phyloP scores from a whole-genome alignment of 2,113 vertebrate genomes.

The Octodon degus region DNA sequence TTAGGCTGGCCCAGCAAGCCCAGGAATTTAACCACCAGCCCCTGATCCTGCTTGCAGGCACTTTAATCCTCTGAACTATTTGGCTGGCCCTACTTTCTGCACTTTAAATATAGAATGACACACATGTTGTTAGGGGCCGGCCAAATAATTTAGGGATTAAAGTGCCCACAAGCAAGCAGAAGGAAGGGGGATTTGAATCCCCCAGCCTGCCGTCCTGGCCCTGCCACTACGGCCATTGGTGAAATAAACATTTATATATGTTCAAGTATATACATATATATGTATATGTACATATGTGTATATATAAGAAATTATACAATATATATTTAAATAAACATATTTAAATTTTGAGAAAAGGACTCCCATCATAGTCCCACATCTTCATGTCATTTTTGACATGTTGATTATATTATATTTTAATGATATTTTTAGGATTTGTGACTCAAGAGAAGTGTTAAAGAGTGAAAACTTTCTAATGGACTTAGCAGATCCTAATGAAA shows the following conservation, averaged over 20 bases:
- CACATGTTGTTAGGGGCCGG: no score
- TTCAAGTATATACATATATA: background rate
- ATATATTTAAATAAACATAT: background rate
- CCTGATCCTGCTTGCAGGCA: no score
- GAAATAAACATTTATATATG: background rate
- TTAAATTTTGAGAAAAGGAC: background rate
- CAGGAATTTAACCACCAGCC: no score
- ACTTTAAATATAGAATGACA: no score
- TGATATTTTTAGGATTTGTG: background rate
- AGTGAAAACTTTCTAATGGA: background rate
- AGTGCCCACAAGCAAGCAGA: no score
- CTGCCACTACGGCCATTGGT: no score
- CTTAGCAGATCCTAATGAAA: background rate
- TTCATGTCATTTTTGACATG: background rate
- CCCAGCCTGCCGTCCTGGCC: no score
- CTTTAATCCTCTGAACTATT: no score
- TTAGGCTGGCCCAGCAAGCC: no score
- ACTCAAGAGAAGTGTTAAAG: background rate
- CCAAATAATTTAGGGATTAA: no score
- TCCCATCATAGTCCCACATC: background rate
- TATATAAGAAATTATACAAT: background rate
- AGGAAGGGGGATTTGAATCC: no score
- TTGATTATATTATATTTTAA: background rate
- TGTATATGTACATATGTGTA: background rate
- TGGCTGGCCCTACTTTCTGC: no score